Percentiles rank a stretch among this genome's conserved stretches.
These are phyloP conservation scores for Hydrozoanthus tunicans DNA, from an alignment of 64 coral and sea anemone species.

Conservation along the genomic window DNA sequence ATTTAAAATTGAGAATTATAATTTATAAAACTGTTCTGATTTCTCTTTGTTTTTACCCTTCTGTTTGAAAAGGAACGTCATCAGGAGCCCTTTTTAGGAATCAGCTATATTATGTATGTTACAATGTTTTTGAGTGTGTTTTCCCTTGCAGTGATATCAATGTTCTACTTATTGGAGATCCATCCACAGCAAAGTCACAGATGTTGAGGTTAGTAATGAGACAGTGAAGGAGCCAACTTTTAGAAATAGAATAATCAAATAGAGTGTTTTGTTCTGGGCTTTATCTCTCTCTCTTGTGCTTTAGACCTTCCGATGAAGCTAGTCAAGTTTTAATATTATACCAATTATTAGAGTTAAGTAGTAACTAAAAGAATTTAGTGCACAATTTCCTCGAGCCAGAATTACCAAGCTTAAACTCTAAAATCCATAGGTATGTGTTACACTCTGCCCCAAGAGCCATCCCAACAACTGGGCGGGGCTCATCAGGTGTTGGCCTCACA, in stretches of 20 bases:
- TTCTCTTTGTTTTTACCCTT: no score
- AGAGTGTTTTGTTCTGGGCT: no score
- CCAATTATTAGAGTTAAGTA: no score
- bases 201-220: slow-evolving; percentile 78
- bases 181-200: slow-evolving; percentile 98
- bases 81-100: neutral
- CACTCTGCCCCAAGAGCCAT: slow-evolving; percentile 95
- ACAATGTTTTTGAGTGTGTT: neutral
- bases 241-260: no score
- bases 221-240: no score
- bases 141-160: slow-evolving; percentile 87
- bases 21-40: no score
- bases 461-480: slow-evolving; percentile 96
- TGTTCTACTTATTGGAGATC: slow-evolving; percentile 96
- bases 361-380: no score
- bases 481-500: slow-evolving; percentile 94
- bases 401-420: neutral
- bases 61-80: no score
- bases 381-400: no score
- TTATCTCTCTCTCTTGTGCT: no score
- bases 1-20: neutral
- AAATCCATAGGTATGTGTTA: slow-evolving; percentile 74
- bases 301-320: no score
- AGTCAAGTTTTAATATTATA: no score
- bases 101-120: neutral